Percentiles rank a stretch among this genome's conserved stretches.
Evolutionary conservation across 2,113 vertebrate genomes (phyloP).

Genomic region (Tragulus kanchil): DNA sequence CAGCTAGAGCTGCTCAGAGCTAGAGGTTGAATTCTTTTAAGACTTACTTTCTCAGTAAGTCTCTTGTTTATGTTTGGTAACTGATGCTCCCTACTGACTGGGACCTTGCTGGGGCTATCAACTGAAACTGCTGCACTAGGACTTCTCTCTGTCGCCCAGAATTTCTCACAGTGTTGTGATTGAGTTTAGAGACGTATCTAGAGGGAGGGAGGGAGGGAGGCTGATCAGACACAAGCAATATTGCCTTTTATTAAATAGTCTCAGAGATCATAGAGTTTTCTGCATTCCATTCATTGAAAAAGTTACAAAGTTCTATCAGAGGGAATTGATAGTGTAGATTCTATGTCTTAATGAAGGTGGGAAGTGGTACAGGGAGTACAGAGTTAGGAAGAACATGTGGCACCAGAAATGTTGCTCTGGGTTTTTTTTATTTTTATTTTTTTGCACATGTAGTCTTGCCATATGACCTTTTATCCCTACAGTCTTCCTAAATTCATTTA

Average conservation of each 20-base stretch:
- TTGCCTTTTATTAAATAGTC: background rate
- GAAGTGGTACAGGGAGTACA: accelerated
- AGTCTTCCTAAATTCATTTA: background rate
- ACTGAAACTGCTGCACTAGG: background rate
- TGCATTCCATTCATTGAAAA: background rate
- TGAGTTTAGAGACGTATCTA: background rate
- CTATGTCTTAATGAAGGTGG: background rate
- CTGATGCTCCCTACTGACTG: background rate
- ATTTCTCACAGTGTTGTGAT: background rate
- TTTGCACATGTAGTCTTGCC: background rate
- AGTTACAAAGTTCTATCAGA: background rate
- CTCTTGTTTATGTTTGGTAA: background rate
- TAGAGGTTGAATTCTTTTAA: background rate
- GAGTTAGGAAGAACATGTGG: background rate
- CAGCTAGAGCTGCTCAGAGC: background rate
- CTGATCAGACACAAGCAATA: background rate
- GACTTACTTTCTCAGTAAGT: background rate
- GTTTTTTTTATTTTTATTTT: background rate
- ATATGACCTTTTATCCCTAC: background rate
- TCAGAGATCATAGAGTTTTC: background rate
- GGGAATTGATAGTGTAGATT: background rate
- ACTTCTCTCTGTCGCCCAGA: background rate
- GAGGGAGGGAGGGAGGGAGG: background rate
- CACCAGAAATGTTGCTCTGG: background rate
- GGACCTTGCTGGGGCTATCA: background rate